Conservation (phyloP, 2,888 invertebrate genomes). For the Cephus rjabovi region DNA sequence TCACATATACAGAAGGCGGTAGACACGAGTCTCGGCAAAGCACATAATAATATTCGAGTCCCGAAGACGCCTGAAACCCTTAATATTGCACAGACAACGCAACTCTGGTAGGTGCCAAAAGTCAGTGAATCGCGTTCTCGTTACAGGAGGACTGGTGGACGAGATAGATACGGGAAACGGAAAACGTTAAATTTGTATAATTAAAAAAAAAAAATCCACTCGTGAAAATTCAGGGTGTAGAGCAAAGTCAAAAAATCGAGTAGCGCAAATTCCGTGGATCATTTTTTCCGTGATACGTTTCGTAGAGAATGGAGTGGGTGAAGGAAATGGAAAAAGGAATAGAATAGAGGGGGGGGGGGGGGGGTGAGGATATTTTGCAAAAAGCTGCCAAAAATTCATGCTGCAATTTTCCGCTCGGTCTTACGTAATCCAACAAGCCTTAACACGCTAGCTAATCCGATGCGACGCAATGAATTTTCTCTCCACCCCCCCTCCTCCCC, state of each 20-base stretch:
- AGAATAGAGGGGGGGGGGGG: neutral
- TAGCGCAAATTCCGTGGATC: too few relatives aligned
- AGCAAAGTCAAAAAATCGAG: too few relatives aligned
- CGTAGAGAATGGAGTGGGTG: neutral
- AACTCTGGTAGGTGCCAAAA: neutral
- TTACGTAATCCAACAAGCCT: conserved; percentile 31
- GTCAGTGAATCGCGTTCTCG: too few relatives aligned
- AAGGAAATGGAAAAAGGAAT: neutral
- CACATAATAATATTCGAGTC: neutral
- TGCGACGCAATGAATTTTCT: neutral
- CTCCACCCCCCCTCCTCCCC: neutral
- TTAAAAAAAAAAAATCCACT: too few relatives aligned
- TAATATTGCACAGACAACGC: neutral
- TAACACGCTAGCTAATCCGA: neutral
- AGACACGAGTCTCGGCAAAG: too few relatives aligned
- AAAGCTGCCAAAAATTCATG: conserved; percentile 39
- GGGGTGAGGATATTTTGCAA: neutral
- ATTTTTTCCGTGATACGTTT: too few relatives aligned
- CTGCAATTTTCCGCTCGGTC: conserved; percentile 23
- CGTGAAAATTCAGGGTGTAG: too few relatives aligned
- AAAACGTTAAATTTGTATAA: too few relatives aligned
- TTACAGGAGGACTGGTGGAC: too few relatives aligned
- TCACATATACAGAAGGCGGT: too few relatives aligned
- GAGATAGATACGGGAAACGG: rapidly evolving
- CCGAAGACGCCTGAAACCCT: neutral